Base-by-base conservation (phyloP, 2,888 invertebrate genomes). In the Anticlea derivata region DNA sequence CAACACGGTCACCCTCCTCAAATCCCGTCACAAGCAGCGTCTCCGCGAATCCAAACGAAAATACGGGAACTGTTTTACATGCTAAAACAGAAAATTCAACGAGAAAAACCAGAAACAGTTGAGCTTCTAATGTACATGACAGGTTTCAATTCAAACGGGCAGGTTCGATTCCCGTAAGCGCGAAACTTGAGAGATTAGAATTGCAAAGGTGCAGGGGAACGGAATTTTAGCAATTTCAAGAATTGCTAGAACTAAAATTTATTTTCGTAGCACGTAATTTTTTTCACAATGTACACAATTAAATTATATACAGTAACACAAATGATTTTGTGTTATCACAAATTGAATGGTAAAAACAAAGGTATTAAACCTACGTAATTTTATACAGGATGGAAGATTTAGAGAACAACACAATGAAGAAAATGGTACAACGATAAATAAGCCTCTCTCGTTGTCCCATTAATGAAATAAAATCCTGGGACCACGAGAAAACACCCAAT, bases 51-150 rank as follows among this genome's bases (percentile, higher is more conserved):
- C 77, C 74, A 72, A 78, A 80, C 76, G 79, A 80, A 81, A 81
- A 83, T 79, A 78, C 78, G 78, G 75, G 78, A 78, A 84, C 86
- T 84, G 86, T 88, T 88, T 84, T 84, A 87, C 88, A 87, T 83
- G 80, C 69, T 79, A 81, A 85, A 86, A 87, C 86, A 77, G 84
- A 76, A 83, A 80, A 80, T 73, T 77, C 70, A 65, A 41, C 34
- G 45, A 73, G 60, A 68, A 72, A 75, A 71, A 68, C 63, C 62
- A 60, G 60, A 70, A 77, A 79, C 82, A 78, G 60, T 63, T 54
- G 61, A 56, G 50, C 52, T 48, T 69, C 68, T 66, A 70, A 63
- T 61, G 61, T 63, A 68, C 61, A 62, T 81, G 85, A 83, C 86
- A 84, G 79, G 66, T 73, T 75, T 73, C 83, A 78, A 80, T 80